These are phyloP conservation scores for Eilema depressum DNA, from an alignment of 2,888 invertebrate species.

Conservation along the genomic window DNA sequence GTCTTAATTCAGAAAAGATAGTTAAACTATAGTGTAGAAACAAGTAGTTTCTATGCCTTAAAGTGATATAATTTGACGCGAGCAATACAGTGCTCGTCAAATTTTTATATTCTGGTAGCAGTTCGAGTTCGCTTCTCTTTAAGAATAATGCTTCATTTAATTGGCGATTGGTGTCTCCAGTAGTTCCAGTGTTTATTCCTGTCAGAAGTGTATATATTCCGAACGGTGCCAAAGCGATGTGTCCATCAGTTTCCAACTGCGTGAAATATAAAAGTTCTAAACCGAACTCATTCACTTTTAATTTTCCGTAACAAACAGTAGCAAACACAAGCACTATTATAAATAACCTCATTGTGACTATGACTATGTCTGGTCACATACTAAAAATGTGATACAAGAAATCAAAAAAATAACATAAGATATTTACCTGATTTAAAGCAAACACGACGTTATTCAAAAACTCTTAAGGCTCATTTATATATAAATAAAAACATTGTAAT, in stretches of 20 bases:
- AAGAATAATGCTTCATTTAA: constrained; percentile 71
- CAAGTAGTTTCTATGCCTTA: constrained; percentile 75
- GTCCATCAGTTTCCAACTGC: constrained; percentile 70
- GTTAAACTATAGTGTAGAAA: constrained; percentile 73
- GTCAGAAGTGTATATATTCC: constrained; percentile 83
- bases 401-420: constrained; percentile 15
- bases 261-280: constrained; percentile 75
- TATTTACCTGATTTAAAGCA: constrained; percentile 42
- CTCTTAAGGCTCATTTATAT: neutral
- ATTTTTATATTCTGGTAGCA: constrained; percentile 67
- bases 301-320: constrained; percentile 64
- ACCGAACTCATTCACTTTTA: constrained; percentile 76
- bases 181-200: constrained; percentile 74
- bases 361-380: constrained; percentile 59
- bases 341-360: constrained; percentile 64
- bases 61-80: constrained; percentile 65
- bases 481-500: neutral
- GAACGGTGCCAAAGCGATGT: constrained; percentile 80
- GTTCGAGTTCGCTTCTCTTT: constrained; percentile 56
- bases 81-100: constrained; percentile 66
- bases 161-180: constrained; percentile 68
- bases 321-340: constrained; percentile 60
- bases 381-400: constrained; percentile 60
- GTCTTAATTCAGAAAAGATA: constrained; percentile 62
- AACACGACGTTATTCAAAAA: neutral